A percentile compares a stretch with the other conserved stretches of the same genome.
These are phyloP conservation scores for Loripinus fragilis DNA, from an alignment of 2,888 invertebrate genomes.

Conservation along the genomic window DNA sequence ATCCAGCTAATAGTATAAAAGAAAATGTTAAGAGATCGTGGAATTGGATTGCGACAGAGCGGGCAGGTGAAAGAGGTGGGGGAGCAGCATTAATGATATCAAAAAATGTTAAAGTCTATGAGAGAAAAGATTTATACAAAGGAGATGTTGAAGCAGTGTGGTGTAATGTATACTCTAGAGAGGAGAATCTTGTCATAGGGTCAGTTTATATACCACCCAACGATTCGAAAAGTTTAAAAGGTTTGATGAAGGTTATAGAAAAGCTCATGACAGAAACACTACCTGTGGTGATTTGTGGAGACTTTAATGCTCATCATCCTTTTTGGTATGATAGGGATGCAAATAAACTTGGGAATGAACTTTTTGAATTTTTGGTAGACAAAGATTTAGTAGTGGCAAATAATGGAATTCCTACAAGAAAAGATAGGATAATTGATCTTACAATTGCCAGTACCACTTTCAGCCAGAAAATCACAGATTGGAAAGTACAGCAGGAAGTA, in stretches of 20 bases:
- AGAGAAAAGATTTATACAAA: constrained; percentile 10
- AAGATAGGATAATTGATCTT: constrained; percentile 24
- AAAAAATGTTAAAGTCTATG: constrained; percentile 15
- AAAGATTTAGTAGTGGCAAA: constrained; percentile 8
- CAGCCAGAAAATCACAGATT: background rate
- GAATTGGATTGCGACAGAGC: constrained; percentile 18
- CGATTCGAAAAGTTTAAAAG: background rate
- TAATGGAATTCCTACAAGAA: constrained; percentile 14
- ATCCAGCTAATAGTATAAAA: constrained; percentile 3
- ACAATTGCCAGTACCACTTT: background rate
- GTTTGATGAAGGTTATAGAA: background rate
- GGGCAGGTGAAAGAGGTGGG: constrained; percentile 8
- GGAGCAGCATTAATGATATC: constrained; percentile 8
- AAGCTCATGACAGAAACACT: background rate
- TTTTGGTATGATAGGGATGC: constrained; percentile 14
- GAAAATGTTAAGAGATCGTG: constrained; percentile 14
- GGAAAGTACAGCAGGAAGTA: constrained; percentile 23
- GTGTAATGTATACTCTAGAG: constrained; percentile 7
- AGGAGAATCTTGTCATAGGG: background rate
- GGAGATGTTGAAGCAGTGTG: constrained; percentile 21
- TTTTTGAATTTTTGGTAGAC: background rate
- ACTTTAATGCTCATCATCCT: constrained; percentile 27
- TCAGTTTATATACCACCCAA: constrained; percentile 20
- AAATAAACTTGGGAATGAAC: constrained; percentile 13
- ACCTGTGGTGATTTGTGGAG: constrained; percentile 17